phyloP scores from a whole-genome alignment of 2,113 vertebrate species.

The Corydoras sp. region DNA sequence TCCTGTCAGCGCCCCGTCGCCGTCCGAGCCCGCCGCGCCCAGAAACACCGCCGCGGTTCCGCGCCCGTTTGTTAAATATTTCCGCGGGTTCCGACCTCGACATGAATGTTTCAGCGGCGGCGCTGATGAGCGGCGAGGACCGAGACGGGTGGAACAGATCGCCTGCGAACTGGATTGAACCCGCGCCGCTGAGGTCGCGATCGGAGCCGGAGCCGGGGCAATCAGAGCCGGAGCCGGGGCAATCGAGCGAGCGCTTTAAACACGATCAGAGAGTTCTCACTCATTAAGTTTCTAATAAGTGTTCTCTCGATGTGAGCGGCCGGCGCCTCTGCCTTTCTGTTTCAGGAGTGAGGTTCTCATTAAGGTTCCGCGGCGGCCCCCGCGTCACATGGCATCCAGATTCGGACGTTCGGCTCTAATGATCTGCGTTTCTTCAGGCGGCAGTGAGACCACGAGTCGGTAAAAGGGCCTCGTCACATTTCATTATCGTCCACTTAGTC shows the following conservation, averaged over 20 bases:
- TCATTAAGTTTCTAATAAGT: constrained; percentile 42
- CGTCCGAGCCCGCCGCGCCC: constrained; percentile 1
- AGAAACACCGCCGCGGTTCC: constrained; percentile 8
- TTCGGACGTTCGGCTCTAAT: not conserved
- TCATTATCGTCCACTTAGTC: no score
- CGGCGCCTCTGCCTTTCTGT: not conserved
- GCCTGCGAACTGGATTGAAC: constrained; percentile 20
- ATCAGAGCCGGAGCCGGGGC: constrained; percentile 14
- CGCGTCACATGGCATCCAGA: constrained; percentile 21
- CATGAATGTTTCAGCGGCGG: constrained; percentile 32
- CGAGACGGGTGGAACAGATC: constrained; percentile 12
- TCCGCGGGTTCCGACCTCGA: constrained; percentile 24
- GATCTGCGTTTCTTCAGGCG: no score
- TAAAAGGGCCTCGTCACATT: no score
- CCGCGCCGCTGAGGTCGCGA: constrained; percentile 27
- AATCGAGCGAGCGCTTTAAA: constrained; percentile 41
- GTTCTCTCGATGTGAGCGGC: not conserved
- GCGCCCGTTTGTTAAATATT: constrained; percentile 39
- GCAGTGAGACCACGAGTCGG: no score
- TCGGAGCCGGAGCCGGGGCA: constrained; percentile 42
- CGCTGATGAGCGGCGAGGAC: not conserved
- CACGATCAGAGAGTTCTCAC: constrained; percentile 44
- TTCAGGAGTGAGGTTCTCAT: not conserved
- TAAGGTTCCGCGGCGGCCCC: constrained; percentile 3
- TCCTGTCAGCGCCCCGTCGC: constrained; percentile 15